Percentiles rank a stretch among this genome's conserved stretches.
phyloP scores from a whole-genome alignment of 2,113 vertebrate genomes.

The Xiphophorus maculatus region DNA sequence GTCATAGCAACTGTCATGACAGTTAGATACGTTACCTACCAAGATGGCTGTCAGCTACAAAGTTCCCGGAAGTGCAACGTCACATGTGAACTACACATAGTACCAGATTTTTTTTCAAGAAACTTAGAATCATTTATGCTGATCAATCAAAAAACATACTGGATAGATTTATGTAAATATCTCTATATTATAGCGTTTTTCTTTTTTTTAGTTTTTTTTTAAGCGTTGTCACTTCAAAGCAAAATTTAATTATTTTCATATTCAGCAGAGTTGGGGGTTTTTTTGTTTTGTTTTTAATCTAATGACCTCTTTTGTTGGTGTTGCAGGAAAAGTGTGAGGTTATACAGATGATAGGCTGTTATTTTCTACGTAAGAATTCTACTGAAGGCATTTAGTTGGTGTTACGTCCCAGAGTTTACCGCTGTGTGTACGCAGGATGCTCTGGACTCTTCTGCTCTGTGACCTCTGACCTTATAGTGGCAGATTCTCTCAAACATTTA shows the following conservation, averaged over 20 bases:
- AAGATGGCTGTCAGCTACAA: no score
- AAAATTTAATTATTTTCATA: conserved; percentile 69
- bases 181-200: conserved; percentile 35
- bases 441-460: conserved; percentile 48
- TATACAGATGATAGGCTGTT: conserved; percentile 41
- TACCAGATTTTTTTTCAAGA: conserved; percentile 6
- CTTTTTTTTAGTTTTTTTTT: no score
- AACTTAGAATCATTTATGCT: conserved; percentile 25
- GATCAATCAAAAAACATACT: conserved; percentile 30
- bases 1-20: no score
- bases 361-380: conserved; percentile 52
- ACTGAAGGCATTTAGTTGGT: conserved; percentile 43
- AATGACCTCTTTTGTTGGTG: conserved; percentile 37
- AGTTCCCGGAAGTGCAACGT: no score
- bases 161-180: conserved; percentile 69
- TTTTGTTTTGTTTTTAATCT: conserved; percentile 49
- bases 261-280: conserved; percentile 32
- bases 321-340: conserved; percentile 48
- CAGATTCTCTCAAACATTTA: conserved; percentile 44
- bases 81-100: background rate
- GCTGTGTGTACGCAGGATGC: conserved; percentile 5
- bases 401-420: conserved; percentile 43
- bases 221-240: conserved; percentile 41
- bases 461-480: conserved; percentile 43
- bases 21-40: no score